A percentile compares a stretch with the other conserved stretches of the same genome.
These are phyloP conservation scores for Spinus olivaceus DNA, from an alignment of 2,797 vertebrate genomes.

Conservation along the genomic window DNA sequence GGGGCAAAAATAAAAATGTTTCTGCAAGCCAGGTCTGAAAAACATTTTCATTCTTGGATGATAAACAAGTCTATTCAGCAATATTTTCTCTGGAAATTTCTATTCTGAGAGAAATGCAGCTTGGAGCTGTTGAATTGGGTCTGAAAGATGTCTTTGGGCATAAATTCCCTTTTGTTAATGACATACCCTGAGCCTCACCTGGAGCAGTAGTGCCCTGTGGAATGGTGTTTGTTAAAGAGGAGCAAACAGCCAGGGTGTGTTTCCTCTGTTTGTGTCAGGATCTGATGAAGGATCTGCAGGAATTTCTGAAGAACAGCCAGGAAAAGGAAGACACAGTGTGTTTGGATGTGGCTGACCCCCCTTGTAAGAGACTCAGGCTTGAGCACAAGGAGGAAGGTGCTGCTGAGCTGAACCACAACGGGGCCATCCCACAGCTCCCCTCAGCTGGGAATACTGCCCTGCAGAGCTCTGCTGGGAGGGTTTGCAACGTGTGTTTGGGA, in stretches of 20 bases:
- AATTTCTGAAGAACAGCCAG: constrained; percentile 68
- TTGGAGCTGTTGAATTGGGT: not conserved
- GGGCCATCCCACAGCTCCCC: not conserved
- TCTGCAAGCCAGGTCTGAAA: not conserved
- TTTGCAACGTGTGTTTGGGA: constrained; percentile 89
- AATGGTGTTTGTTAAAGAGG: not conserved
- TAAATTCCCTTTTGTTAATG: not conserved
- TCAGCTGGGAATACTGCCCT: not conserved
- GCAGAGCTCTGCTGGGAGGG: not conserved
- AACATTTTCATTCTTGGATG: not conserved
- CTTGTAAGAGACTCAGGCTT: constrained; percentile 81
- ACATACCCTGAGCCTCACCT: not conserved
- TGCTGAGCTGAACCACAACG: constrained; percentile 38
- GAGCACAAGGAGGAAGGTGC: constrained; percentile 17
- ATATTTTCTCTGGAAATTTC: not conserved
- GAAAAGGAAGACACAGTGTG: constrained; percentile 12
- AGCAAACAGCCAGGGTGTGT: not conserved
- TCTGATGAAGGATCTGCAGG: constrained; percentile 76
- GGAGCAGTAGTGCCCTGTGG: not conserved
- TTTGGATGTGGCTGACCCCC: constrained; percentile 71
- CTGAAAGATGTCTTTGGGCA: not conserved
- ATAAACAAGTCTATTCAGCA: not conserved
- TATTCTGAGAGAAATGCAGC: not conserved
- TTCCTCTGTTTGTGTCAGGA: constrained; percentile 74
- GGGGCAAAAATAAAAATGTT: not conserved